Evolutionary conservation across 2,888 invertebrate genomes (phyloP), one percentile per base, ranked within the genome.

Genomic region (Stegophylla sp.): DNA sequence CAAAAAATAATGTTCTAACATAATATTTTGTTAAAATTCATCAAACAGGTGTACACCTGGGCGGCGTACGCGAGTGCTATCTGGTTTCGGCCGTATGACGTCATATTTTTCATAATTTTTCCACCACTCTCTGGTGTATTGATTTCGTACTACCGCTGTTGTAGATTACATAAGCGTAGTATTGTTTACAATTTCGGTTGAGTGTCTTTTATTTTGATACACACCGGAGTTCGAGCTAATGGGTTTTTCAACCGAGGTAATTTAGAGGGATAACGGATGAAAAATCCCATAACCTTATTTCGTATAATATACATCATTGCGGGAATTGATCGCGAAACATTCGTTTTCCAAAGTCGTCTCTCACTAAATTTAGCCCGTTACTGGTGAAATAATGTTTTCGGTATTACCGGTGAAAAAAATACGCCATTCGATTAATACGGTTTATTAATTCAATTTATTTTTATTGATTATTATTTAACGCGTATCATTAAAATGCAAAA

Each of bases 241-340:
- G 53, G 41, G 23, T 66, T 66, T 76, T 76, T 17, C 41, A 41
- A 51, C 23, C 41, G 17, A 41, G 28, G 41, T 5, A 75, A 64
- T 75, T 75, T 63, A 64, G 7, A 3, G 23, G 13, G 41, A 53
- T 53, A 48, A 51, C 5, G 17, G 12, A 17, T n/a, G 48, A 3
- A 63, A 20, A 41, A 34, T 41, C 10, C n/a, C 23, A 23, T 53
- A 75, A 64, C 23, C 23, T 41, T 64, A 75, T 53, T 51, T 41
- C 17, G 41, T 34, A n/a, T 26, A 48, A 28, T 34, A 64, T 9
- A 34, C 34, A 34, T 34, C 5, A 34, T 51, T 10, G n/a, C n/a
- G n/a, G 10, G 3, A 64, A 2, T 64, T 34, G 51, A 34, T 64
- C 34, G 17, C 34, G 34, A 34, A 63, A 10, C 15, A 51, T 75